These are phyloP conservation scores for Mionectes olivaceus DNA, from an alignment of 2,797 vertebrate species.

Conservation along the genomic window DNA sequence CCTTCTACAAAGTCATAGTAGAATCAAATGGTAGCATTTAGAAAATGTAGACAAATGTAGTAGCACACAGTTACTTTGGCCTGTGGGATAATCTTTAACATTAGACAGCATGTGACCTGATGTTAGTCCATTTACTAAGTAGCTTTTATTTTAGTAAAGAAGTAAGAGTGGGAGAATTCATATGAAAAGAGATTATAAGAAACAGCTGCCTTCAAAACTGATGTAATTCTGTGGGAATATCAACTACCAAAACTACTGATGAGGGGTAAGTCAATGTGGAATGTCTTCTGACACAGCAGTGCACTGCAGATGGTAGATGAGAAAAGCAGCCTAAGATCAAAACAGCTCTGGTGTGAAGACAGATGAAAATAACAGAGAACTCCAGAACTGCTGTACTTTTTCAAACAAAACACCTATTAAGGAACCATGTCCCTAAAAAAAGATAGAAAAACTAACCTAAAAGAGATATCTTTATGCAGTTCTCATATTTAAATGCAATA, in stretches of 20 bases:
- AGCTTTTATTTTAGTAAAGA: conserved; percentile 1
- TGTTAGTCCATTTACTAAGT: conserved; percentile 4
- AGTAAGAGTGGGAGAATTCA: background rate
- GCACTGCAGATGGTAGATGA: background rate
- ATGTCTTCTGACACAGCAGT: background rate
- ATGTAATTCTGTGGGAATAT: background rate
- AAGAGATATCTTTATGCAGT: background rate
- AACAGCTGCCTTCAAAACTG: background rate
- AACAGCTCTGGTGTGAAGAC: background rate
- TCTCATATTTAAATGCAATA: background rate
- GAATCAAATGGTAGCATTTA: conserved; percentile 9
- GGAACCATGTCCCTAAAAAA: background rate
- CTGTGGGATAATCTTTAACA: conserved; percentile 23
- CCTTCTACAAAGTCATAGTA: background rate
- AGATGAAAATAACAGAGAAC: background rate
- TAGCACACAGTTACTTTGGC: conserved; percentile 2
- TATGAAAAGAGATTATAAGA: conserved; percentile 21
- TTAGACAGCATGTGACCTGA: conserved; percentile 1
- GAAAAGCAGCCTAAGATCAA: conserved; percentile 20
- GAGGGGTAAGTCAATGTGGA: background rate
- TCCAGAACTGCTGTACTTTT: background rate
- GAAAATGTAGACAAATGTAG: conserved; percentile 31
- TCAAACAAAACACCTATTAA: background rate
- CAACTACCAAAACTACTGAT: background rate
- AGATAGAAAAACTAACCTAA: background rate